Evolutionary conservation across 2,797 vertebrate species (phyloP), one percentile per base, ranked within the genome.

Genomic region (Myoxocephalus aenaeus): DNA sequence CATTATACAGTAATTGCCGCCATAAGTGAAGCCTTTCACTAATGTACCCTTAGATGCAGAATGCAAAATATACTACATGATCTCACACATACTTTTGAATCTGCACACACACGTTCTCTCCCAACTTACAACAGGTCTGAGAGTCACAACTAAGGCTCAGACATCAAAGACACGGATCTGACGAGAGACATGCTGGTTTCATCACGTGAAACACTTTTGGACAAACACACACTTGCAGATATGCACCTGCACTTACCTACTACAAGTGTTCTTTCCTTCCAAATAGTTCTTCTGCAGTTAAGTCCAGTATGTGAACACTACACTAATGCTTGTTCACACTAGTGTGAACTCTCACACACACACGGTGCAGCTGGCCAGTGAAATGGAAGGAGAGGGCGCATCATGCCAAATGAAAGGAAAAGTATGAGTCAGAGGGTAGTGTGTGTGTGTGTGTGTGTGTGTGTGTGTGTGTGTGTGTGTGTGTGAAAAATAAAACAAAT

Each of bases 151-250:
- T 50, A 18, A 62, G 17, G 7, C 46, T 57, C 64, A 62, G 1
- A 54, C 50, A 67, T 73, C 18, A 61, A 72, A 15, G 36, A 38
- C 27, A 17, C 25, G 4, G 22, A 59, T 57, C 34, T 78, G 61
- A 69, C 22, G 34, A 75, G 25, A 64, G 17, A 71, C 65, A 18
- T 57, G 20, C 38, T 63, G 64, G 36, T 67, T 65, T 75, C 50
- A 64, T 38, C n/a, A 53, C 63, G 38, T 61, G 14, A 73, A 67
- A 56, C 50, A 34, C 9, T 5, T 42, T 50, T 44, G 36, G 34
- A 57, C 71, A 57, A 42, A 44, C n/a, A 51, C 32, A 65, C 70
- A 70, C 1, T 0, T 50, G 53, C 25, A 73, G 14, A 75, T 27
- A 48, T 22, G 27, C 51, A 59, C 56, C 46, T 64, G 13, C 22